Percentiles rank a stretch among this genome's conserved stretches.
Evolutionary conservation across 2,797 vertebrate species (phyloP).

Genomic region (Lepidocolaptes lacrymiger): DNA sequence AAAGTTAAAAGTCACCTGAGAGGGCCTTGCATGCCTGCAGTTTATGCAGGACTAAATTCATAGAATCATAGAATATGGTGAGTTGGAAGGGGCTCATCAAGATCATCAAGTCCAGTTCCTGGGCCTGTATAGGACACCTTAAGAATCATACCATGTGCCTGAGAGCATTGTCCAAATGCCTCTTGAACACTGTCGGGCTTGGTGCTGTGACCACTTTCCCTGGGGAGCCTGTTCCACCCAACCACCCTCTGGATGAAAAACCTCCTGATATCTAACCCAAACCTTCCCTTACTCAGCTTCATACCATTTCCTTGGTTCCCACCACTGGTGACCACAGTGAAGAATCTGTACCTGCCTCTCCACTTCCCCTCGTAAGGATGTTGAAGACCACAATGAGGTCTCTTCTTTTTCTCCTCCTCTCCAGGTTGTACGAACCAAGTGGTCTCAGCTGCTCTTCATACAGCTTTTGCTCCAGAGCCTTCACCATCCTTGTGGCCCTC

Average conservation of each 20-base stretch:
- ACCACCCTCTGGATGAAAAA: accelerated
- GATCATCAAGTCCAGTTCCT: not conserved
- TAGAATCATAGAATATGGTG: not conserved
- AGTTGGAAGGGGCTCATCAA: not conserved
- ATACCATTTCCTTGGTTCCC: accelerated
- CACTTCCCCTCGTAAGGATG: not conserved
- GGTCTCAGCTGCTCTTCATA: not conserved
- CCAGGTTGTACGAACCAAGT: not conserved
- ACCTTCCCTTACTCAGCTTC: not conserved
- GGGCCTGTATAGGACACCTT: not conserved
- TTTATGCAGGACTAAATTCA: not conserved
- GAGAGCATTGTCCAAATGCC: accelerated
- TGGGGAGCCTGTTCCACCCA: not conserved
- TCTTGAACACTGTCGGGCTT: not conserved
- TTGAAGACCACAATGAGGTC: not conserved
- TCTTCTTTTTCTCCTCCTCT: not conserved
- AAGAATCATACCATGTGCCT: not conserved
- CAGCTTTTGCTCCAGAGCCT: accelerated
- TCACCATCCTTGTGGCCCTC: not conserved
- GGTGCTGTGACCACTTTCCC: too few species aligned
- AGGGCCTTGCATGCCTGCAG: not conserved
- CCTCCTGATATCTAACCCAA: not conserved
- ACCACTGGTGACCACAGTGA: not conserved
- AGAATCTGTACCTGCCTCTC: not conserved
- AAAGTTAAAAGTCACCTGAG: not conserved